Conservation (phyloP, 1,140 invertebrate genomes). For the Drosophila lacteicornis region DNA sequence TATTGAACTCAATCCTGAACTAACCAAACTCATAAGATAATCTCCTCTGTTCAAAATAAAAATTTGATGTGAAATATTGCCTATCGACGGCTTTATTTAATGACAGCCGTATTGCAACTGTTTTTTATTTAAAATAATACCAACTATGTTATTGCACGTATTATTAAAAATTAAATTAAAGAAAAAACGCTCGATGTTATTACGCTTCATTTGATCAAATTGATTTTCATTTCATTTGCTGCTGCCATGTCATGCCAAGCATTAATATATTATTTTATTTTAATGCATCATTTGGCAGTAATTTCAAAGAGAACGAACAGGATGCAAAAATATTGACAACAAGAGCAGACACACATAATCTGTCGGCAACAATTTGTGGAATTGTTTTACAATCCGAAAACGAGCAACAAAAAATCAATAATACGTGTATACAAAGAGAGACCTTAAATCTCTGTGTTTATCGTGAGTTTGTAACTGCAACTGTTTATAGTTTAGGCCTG, state of each 20-base stretch:
- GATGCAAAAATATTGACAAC: constrained; percentile 23
- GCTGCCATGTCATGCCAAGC: constrained; percentile 11
- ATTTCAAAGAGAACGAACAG: constrained; percentile 13
- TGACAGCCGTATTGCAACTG: constrained; percentile 5
- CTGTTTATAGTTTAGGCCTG: constrained; percentile 19
- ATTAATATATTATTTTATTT: constrained; percentile 19
- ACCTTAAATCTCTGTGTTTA: constrained; percentile 60
- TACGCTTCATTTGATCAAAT: constrained; percentile 70
- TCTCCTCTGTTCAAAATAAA: neutral
- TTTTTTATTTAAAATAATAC: neutral
- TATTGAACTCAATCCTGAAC: neutral
- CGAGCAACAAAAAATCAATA: constrained; percentile 39
- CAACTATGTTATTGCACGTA: no score
- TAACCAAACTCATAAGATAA: neutral
- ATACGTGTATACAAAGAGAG: constrained; percentile 8
- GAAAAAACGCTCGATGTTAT: constrained; percentile 54
- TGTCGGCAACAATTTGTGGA: constrained; percentile 78
- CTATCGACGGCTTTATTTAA: constrained; percentile 12
- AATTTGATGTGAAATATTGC: neutral
- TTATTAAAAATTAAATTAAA: constrained; percentile 15
- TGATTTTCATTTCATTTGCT: constrained; percentile 76
- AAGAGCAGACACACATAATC: constrained; percentile 63
- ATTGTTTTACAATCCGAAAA: constrained; percentile 61
- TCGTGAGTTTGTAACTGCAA: constrained; percentile 63
- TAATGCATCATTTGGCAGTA: constrained; percentile 41